Conservation (phyloP, 2,113 vertebrate genomes). For the Ageneiosus marmoratus region DNA sequence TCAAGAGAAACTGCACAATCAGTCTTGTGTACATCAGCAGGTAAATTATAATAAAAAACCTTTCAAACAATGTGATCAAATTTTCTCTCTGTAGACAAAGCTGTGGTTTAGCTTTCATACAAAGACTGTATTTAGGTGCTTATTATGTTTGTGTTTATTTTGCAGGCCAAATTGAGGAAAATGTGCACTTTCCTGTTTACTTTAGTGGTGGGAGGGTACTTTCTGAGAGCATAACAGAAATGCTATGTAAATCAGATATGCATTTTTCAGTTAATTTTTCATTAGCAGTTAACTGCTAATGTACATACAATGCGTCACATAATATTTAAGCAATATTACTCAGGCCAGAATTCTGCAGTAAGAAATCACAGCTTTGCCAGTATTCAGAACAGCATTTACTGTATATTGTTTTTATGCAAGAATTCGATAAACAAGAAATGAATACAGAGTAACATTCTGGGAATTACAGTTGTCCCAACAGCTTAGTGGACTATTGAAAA, state of each 20-base stretch:
- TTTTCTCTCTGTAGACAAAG: background rate
- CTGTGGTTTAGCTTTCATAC: slow-evolving; percentile 10
- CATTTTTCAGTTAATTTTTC: background rate
- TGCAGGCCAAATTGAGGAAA: slow-evolving; percentile 35
- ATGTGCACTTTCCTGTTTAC: slow-evolving; percentile 53
- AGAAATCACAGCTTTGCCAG: background rate
- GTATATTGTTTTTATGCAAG: background rate
- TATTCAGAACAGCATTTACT: background rate
- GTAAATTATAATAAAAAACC: slow-evolving; percentile 61
- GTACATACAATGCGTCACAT: background rate
- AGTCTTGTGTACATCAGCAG: slow-evolving; percentile 81
- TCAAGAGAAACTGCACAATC: slow-evolving; percentile 89
- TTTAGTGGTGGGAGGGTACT: background rate
- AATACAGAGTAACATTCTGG: background rate
- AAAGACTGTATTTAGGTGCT: slow-evolving; percentile 1
- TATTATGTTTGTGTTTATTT: slow-evolving; percentile 41
- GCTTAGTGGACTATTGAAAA: background rate
- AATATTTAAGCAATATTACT: background rate
- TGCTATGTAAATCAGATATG: slow-evolving; percentile 1
- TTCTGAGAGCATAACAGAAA: slow-evolving; percentile 1
- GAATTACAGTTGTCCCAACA: no score
- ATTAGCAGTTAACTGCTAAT: no score
- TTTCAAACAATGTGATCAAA: background rate
- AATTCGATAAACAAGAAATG: background rate
- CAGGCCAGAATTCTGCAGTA: background rate